phyloP scores from a whole-genome alignment of 2,888 invertebrate species.

The Lacanobia wlatinum region DNA sequence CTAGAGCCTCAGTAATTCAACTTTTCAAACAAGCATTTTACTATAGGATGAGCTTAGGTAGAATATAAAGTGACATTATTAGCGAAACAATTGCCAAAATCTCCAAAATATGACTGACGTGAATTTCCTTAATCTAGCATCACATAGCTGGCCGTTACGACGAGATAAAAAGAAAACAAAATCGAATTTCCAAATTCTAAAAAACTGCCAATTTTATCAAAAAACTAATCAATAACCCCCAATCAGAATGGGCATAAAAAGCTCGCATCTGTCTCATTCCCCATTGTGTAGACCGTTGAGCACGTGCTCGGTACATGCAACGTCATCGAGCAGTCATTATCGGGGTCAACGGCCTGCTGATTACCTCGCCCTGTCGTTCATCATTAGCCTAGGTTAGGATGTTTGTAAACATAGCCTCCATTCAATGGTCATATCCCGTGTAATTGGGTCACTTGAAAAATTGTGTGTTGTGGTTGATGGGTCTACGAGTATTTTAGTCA shows the following conservation, averaged over 20 bases:
- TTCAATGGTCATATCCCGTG: constrained; percentile 81
- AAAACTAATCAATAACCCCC: constrained; percentile 61
- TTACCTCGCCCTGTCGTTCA: constrained; percentile 90
- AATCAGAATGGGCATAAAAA: constrained; percentile 65
- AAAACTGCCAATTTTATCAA: constrained; percentile 14
- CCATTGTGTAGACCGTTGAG: constrained; percentile 68
- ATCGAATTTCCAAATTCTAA: background rate
- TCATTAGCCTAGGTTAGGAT: constrained; percentile 91
- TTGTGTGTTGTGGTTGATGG: constrained; percentile 7
- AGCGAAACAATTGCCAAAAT: background rate
- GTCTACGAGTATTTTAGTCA: background rate
- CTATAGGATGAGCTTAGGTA: background rate
- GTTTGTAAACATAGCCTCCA: constrained; percentile 89
- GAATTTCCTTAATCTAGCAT: background rate
- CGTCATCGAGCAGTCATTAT: constrained; percentile 90
- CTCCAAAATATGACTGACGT: background rate
- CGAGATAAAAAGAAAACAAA: constrained; percentile 1
- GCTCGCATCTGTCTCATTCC: constrained; percentile 76
- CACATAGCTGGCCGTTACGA: background rate
- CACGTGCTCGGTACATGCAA: constrained; percentile 87
- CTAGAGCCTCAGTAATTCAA: background rate
- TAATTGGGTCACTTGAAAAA: constrained; percentile 77
- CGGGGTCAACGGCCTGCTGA: constrained; percentile 88
- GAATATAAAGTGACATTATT: background rate
- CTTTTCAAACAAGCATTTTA: background rate